Evolutionary conservation across 2,888 invertebrate species (phyloP), one percentile per base, ranked within the genome.

Genomic region (Orthonychiurus folsomi): DNA sequence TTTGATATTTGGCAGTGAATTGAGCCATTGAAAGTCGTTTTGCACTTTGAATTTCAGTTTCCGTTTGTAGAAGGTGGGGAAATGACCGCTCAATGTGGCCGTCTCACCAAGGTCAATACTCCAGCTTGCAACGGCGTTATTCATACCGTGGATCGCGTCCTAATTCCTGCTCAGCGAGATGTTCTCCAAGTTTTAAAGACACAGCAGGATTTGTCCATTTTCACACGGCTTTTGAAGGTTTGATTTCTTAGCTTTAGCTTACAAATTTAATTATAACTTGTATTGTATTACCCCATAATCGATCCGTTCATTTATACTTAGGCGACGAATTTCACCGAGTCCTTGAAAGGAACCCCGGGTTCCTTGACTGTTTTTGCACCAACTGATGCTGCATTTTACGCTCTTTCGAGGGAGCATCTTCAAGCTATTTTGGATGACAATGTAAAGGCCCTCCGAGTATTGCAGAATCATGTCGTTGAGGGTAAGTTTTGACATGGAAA

Each of bases 31-130:
- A 37, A 37, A 28, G 21, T 23, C 12, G 26, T 56, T 56, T n/a
- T n/a, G n/a, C n/a, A n/a, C 18, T 62, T 21, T n/a, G 50, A 15
- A 20, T 50, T 50, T 24, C 27, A 69, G 69, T 66, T 68, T 58
- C 63, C 68, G 15, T 23, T 69, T 27, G 66, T 66, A 26, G 58
- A 52, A 18, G 69, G 72, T n/a, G 81, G 83, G 68, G 79, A 83
- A 58, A 82, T 83, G 1, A 85, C 86, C 0, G 83, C 84, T 0
- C 86, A 87, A 74, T 87, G 87, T 75, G 85, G 85, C 1, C 78
- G 82, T 9, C 74, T 87, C 15, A 78, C 81, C 1, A 81, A 81
- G 67, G 80, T 81, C 62, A 85, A 85, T 69, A 81, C 83, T 65
- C 81, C 83, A 73, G 83, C 84, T 37, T 87, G 87, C 72, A 85